These are phyloP conservation scores for Hemicentrotus pulcherrimus DNA, from an alignment of 35 echinoderm and acorn worm genomes.

Conservation along the genomic window DNA sequence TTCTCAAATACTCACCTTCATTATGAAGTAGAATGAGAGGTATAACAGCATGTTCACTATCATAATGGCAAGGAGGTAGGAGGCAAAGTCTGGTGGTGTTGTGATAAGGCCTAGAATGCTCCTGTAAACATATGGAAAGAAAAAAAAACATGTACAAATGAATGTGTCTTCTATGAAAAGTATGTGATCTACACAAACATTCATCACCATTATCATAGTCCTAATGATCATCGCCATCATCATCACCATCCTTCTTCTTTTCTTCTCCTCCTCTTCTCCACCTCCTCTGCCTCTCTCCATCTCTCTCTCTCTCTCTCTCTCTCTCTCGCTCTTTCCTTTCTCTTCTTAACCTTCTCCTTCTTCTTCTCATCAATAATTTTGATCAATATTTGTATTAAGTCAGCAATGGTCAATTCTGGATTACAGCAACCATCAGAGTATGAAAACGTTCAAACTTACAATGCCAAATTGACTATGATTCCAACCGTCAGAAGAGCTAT, in stretches of 20 bases:
- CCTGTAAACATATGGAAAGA: conserved; percentile 46
- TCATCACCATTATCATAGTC: neutral
- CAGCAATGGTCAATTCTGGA: too few species aligned
- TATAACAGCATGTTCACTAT: conserved; percentile 89
- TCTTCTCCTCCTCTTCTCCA: neutral
- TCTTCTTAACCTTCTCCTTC: too few species aligned
- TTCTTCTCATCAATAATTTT: too few species aligned
- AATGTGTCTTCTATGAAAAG: neutral
- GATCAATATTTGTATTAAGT: too few species aligned
- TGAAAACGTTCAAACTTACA: conserved; percentile 40
- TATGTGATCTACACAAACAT: neutral
- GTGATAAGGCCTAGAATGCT: conserved; percentile 74
- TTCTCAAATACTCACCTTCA: conserved; percentile 75
- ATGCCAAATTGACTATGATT: conserved; percentile 47
- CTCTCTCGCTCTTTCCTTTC: too few species aligned
- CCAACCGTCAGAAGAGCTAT: conserved; percentile 45
- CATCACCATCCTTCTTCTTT: neutral
- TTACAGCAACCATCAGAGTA: too few species aligned
- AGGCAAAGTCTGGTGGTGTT: conserved; percentile 79
- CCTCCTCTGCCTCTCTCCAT: too few species aligned
- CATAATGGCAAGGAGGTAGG: conserved; percentile 84
- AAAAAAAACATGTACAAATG: too few species aligned
- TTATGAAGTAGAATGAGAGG: conserved; percentile 87
- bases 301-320: too few species aligned
- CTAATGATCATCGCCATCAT: neutral